Evolutionary conservation across 2,797 vertebrate species (phyloP), one percentile per base, ranked within the genome.

Genomic region (Toxotes lorentzi): DNA sequence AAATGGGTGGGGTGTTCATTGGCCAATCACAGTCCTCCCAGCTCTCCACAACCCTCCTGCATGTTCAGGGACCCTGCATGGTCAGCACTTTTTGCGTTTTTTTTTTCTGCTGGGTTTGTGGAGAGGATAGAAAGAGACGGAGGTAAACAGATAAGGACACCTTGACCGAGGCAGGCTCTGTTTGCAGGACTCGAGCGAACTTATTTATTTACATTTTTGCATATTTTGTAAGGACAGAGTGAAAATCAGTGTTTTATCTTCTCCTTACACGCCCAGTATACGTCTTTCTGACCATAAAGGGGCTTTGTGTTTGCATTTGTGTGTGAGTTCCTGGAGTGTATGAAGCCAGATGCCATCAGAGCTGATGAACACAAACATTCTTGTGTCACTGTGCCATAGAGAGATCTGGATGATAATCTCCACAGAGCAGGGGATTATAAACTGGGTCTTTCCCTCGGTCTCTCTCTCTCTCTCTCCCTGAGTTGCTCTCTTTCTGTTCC

Each of bases 11-110:
- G 89, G 79, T 72, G 40, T 45, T 66, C 48, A 5, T 1, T 4
- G 14, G 54, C 92, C 91, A 93, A 91, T 93, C 86, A 50, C 47
- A 69, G 77, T 7, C 58, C 54, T 61, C 8, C 6, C 70, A 77
- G 27, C 34, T 9, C 4, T 4, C 45, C 73, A 0, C 79, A 34
- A 47, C 78, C 76, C 69, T 62, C 72, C 58, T 75, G 67, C 76
- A 62, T 76, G 60, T 47, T 63, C 70, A 38, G 27, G 21, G 34
- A 56, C 1, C 12, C 56, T 82, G 86, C 88, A 64, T 0, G 56
- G 62, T 91, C 90, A 90, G 90, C 89, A 1, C 16, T 76, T 30
- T 51, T 12, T 40, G 38, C 1, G 34, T 35, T 35, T 61, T 63
- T 35, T 41, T 43, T 32, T 38, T 19, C 78, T 78, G 74, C 58